Base-by-base conservation (phyloP, 2,888 invertebrate genomes). In the Drosophila multiciliata region DNA sequence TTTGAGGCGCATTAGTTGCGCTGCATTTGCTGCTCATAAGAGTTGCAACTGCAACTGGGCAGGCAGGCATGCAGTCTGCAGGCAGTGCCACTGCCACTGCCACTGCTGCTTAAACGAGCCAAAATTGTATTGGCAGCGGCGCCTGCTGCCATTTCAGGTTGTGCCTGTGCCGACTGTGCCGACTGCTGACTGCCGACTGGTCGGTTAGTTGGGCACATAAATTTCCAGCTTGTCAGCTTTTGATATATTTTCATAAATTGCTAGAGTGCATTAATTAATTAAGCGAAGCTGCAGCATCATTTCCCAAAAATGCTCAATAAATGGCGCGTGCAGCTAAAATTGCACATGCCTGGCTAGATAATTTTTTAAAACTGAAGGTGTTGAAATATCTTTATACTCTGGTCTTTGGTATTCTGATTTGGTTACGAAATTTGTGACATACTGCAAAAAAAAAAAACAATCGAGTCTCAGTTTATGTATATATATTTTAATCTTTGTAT, bases 171-270 rank as follows among this genome's bases (percentile, higher is more conserved):
- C 29, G 29, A 29, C 45, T 45, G 45, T 26, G 42, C 38, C 17
- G 20, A 49, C 48, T 53, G 50, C 64, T 5, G 29, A 29, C 45
- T 45, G 45, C 59, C 67, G 74, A 76, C 67, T 70, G 80, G 61
- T 72, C 72, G n/a, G 45, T 58, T 59, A 78, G 89, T 71, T 82
- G 89, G 78, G 54, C 91, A 85, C 92, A 92, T 92, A 92, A 92
- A 92, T 93, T 92, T 92, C 91, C 92, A 93, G 92, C 92, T 91
- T 92, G 92, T 92, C 92, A 91, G 93, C 92, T 92, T 91, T 92
- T 93, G 92, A 92, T 92, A 92, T 86, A 86, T 90, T 89, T 92
- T 92, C 92, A 92, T 92, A 92, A 92, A 92, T 92, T 92, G 92
- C 92, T 88, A 91, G 91, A 92, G 91, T 92, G 92, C 92, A 92